These are phyloP conservation scores for Oryzias sinensis DNA, from an alignment of 2,797 vertebrate genomes.

Conservation along the genomic window DNA sequence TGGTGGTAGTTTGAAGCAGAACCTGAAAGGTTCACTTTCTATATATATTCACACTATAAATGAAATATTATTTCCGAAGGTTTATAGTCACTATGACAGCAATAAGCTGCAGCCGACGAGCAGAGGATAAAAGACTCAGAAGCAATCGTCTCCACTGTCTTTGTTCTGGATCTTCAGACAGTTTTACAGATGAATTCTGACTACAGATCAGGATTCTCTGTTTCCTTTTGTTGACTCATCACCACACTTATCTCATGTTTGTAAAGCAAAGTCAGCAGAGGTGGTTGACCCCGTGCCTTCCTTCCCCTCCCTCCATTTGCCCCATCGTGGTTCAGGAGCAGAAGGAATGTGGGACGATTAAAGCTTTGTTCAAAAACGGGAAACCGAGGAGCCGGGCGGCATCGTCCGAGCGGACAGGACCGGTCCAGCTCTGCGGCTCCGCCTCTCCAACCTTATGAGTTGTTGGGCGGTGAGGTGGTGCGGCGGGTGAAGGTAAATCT, in stretches of 20 bases:
- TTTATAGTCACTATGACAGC: too few species aligned
- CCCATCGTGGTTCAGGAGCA: constrained; percentile 8
- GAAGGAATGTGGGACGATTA: constrained; percentile 24
- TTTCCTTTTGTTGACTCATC: not conserved
- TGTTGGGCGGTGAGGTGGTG: constrained; percentile 58
- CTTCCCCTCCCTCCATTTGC: constrained; percentile 31
- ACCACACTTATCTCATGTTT: not conserved
- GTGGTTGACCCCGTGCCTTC: constrained; percentile 15
- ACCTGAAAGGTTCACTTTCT: too few species aligned
- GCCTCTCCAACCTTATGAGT: constrained; percentile 67
- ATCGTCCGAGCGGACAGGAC: constrained; percentile 64
- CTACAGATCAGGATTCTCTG: too few species aligned
- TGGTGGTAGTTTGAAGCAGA: too few species aligned
- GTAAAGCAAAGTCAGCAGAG: constrained; percentile 4
- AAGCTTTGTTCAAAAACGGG: constrained; percentile 17
- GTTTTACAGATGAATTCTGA: too few species aligned
- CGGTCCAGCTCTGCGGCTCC: constrained; percentile 61
- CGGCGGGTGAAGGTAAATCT: constrained; percentile 69
- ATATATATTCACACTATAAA: too few species aligned
- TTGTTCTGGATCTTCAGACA: too few species aligned
- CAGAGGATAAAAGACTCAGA: too few species aligned
- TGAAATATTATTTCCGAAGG: too few species aligned
- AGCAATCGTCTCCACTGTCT: too few species aligned
- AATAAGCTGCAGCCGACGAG: too few species aligned
- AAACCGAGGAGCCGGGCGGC: constrained; percentile 40